Evolutionary conservation across 2,888 invertebrate genomes (phyloP), one percentile per base, ranked within the genome.

Genomic region (Fragum whitleyi): DNA sequence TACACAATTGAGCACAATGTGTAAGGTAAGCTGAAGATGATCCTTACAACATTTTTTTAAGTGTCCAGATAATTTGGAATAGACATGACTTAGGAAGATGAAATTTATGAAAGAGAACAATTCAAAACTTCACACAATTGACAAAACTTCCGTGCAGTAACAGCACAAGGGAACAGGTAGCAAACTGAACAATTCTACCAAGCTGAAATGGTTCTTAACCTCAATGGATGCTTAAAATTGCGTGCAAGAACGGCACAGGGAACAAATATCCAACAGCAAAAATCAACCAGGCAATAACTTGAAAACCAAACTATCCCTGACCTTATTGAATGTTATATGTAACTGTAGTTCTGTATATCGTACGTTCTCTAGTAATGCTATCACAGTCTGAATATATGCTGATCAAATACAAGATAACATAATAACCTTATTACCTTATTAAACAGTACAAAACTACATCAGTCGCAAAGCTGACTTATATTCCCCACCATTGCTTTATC

Each of bases 341-440:
- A 36, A 65, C 26, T 1, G 65, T 65, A 14, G 65, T 65, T 36
- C 65, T 32, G 29, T 65, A 65, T 14, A 65, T 42, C 11, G 65
- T 65, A 3, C 42, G n/a, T 23, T 65, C 65, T 23, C 36, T 39
- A 21, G 65, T 65, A 23, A 65, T 26, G 23, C 21, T 23, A 42
- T 65, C 65, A 65, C 65, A 26, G 65, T 65, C 65, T 3, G 65
- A 65, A 26, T 42, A 65, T 14, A 42, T 42, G 28, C 65, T 65
- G 65, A 21, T n/a, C 14, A 65, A 65, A 65, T 47, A 47, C n/a
- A 47, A 36, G 47, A 6, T 39, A 47, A 47, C 47, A 47, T 9
- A 14, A 47, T 39, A 39, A 9, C 39, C 39, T 39, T 39, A 39
- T n/a, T n/a, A n/a, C n/a, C n/a, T n/a, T n/a, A n/a, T n/a, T n/a